Percentiles rank a stretch among this genome's conserved stretches.
These are phyloP conservation scores for Gila orcuttii DNA, from an alignment of 2,113 vertebrate genomes.

Conservation along the genomic window DNA sequence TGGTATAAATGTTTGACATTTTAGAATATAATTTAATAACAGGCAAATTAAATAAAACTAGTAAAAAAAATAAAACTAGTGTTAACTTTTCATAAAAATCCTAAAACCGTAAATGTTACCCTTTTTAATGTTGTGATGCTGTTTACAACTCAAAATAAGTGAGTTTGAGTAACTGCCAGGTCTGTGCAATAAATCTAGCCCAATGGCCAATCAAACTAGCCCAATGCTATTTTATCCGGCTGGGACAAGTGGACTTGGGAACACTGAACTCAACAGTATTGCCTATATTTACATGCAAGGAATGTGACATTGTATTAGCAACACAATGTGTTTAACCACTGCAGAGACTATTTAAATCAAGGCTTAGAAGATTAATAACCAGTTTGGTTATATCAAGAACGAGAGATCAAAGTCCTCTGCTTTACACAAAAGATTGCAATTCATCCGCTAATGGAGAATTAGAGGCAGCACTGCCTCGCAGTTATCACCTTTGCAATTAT, in stretches of 20 bases:
- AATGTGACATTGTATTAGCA: background rate
- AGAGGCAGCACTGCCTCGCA: background rate
- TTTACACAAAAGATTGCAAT: background rate
- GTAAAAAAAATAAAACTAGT: background rate
- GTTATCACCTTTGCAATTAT: background rate
- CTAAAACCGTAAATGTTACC: too few relatives aligned
- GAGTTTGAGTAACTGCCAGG: too few relatives aligned
- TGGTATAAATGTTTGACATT: background rate
- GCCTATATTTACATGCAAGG: background rate
- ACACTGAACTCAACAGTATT: background rate
- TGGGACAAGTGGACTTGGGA: too few relatives aligned
- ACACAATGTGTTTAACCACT: background rate
- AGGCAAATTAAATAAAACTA: background rate
- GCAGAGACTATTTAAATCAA: background rate
- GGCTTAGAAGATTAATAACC: background rate
- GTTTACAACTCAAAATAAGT: too few relatives aligned
- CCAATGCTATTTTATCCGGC: too few relatives aligned
- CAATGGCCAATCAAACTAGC: too few relatives aligned
- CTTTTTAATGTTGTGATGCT: too few relatives aligned
- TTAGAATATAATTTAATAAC: background rate
- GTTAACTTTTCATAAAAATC: too few relatives aligned
- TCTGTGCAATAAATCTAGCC: too few relatives aligned
- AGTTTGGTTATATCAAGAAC: slow-evolving; percentile 5
- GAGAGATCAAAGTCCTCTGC: slow-evolving; percentile 1
- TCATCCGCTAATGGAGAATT: background rate